A percentile compares a stretch with the other conserved stretches of the same genome.
Evolutionary conservation across 2,113 vertebrate species (phyloP).

Genomic region (Percopsis transmontana): DNA sequence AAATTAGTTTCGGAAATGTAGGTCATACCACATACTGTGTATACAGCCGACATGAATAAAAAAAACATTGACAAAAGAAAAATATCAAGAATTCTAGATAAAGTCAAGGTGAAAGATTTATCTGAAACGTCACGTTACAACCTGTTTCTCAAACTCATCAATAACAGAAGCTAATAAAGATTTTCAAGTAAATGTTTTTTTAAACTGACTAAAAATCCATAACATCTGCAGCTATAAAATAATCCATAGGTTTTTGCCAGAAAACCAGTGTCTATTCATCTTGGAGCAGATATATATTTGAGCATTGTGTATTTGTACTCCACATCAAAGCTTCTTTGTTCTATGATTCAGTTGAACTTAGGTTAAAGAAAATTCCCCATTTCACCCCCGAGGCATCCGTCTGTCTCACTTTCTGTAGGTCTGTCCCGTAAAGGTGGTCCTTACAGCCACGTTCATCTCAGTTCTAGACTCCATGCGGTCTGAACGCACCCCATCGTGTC

Average conservation of each 20-base stretch:
- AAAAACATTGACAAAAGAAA: no score
- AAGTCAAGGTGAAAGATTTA: conserved; percentile 1
- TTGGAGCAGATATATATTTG: no score
- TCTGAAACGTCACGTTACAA: conserved; percentile 1
- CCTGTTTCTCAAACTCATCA: not conserved
- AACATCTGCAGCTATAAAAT: not conserved
- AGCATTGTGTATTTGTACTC: conserved; percentile 15
- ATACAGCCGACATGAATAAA: no score
- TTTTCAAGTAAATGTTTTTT: not conserved
- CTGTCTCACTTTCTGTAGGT: conserved; percentile 20
- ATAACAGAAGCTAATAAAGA: not conserved
- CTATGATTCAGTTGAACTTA: conserved; percentile 40
- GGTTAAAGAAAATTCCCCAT: conserved; percentile 23
- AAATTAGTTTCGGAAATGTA: no score
- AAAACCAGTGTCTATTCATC: not conserved
- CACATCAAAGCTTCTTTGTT: conserved; percentile 51
- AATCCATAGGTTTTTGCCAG: not conserved
- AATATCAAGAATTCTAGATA: not conserved
- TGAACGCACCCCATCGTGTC: not conserved
- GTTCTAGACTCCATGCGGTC: conserved; percentile 2
- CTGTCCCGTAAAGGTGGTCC: not conserved
- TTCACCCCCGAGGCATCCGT: not conserved
- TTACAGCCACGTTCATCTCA: conserved; percentile 11
- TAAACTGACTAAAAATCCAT: no score
- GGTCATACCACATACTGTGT: not conserved